Evolutionary conservation across 2,797 vertebrate species (phyloP).

Genomic region (Carapus acus): DNA sequence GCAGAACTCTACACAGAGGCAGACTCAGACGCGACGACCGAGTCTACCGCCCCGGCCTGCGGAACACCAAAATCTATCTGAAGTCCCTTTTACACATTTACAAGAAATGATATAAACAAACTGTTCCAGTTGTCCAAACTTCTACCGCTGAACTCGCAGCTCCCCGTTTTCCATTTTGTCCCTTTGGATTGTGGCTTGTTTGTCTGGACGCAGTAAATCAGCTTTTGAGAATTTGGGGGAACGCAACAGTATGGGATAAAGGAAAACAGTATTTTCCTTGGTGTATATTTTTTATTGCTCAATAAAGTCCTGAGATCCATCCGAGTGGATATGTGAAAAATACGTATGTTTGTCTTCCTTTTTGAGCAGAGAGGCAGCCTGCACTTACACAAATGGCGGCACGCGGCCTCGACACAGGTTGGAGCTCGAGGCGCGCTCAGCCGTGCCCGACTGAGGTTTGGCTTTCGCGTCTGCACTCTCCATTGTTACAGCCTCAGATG

Average conservation of each 20-base stretch:
- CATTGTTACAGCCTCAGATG: too few relatives aligned
- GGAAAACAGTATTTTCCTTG: constrained; percentile 84
- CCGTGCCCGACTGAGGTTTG: too few relatives aligned
- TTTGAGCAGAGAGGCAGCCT: constrained; percentile 18
- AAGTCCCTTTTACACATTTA: constrained; percentile 54
- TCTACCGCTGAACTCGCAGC: constrained; percentile 80
- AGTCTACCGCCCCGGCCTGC: constrained; percentile 58
- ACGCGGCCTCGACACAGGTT: constrained; percentile 31
- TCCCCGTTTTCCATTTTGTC: constrained; percentile 70
- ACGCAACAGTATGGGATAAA: constrained; percentile 71
- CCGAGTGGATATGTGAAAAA: constrained; percentile 76
- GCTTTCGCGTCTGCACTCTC: too few relatives aligned
- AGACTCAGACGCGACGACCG: constrained; percentile 84
- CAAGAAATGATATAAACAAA: constrained; percentile 56
- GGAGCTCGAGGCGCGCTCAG: too few relatives aligned
- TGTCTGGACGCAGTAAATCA: constrained; percentile 67
- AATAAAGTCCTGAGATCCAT: constrained; percentile 89
- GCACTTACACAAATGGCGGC: constrained; percentile 12
- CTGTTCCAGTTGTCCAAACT: constrained; percentile 69
- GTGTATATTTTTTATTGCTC: constrained; percentile 97
- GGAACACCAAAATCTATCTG: constrained; percentile 51
- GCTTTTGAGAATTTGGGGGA: constrained; percentile 74
- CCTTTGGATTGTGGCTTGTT: constrained; percentile 77
- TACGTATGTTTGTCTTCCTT: constrained; percentile 57
- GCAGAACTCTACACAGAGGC: constrained; percentile 91